Evolutionary conservation across 2,888 invertebrate genomes (phyloP).

Genomic region (Patella depressa): DNA sequence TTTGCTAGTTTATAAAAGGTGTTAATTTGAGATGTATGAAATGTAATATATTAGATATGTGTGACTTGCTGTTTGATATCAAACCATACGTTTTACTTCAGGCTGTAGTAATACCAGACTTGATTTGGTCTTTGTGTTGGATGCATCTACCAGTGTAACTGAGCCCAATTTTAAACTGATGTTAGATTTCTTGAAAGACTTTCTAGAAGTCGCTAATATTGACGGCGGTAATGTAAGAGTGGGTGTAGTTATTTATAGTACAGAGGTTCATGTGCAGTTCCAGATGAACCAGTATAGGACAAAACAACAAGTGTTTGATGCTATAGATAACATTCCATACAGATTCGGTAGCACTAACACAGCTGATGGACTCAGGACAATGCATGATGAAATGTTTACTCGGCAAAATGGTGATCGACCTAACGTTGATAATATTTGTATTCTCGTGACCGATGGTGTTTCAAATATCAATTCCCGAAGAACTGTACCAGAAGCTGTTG

Average conservation of each 20-base stretch:
- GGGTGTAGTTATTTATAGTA: constrained; percentile 47
- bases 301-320: constrained; percentile 32
- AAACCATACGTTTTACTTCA: constrained; percentile 4
- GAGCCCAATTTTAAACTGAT: constrained; percentile 45
- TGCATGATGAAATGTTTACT: constrained; percentile 50
- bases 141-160: constrained; percentile 55
- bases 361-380: constrained; percentile 41
- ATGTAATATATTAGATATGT: not conserved
- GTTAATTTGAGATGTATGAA: not conserved
- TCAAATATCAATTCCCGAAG: constrained; percentile 48
- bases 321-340: constrained; percentile 35
- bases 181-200: constrained; percentile 48
- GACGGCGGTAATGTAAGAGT: constrained; percentile 46
- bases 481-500: constrained; percentile 43
- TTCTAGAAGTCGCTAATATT: constrained; percentile 39
- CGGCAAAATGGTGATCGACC: constrained; percentile 42
- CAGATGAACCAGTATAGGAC: constrained; percentile 38
- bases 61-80: not conserved
- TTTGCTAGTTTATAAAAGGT: too few relatives aligned
- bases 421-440: constrained; percentile 40
- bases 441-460: constrained; percentile 51
- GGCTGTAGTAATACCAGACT: constrained; percentile 20
- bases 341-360: constrained; percentile 49
- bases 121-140: constrained; percentile 50
- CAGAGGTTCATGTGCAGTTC: constrained; percentile 39